These are phyloP conservation scores for Tupaia chinensis DNA, from an alignment of 2,113 vertebrate species.

Conservation along the genomic window DNA sequence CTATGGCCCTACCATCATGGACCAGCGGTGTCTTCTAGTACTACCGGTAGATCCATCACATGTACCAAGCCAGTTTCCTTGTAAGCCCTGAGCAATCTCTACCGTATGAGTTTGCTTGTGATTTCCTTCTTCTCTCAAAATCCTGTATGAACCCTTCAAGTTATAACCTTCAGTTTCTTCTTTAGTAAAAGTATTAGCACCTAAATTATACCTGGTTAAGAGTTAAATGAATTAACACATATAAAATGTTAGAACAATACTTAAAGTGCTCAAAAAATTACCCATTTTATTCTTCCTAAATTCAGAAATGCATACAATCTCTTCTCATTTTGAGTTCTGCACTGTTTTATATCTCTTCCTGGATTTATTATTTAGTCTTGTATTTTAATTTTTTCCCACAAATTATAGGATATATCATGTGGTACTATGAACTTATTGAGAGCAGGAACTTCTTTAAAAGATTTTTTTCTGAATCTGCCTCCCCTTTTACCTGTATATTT, in stretches of 20 bases:
- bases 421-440: background rate
- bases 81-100: background rate
- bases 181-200: background rate
- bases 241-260: background rate
- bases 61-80: background rate
- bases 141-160: background rate
- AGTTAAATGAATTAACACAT: background rate
- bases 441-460: background rate
- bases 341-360: background rate
- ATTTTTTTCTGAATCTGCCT: background rate
- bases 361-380: constrained; percentile 25
- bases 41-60: background rate
- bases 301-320: background rate
- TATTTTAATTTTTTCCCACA: constrained; percentile 18
- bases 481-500: background rate
- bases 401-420: background rate
- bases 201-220: background rate
- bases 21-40: background rate
- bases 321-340: background rate
- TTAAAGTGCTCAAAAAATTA: background rate
- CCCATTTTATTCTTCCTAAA: background rate
- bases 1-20: background rate
- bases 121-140: constrained; percentile 62
- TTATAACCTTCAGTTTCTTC: background rate
- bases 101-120: background rate